Evolutionary conservation across 92 coral and sea anemone genomes (phyloP).

Genomic region (Siderastrea siderea): DNA sequence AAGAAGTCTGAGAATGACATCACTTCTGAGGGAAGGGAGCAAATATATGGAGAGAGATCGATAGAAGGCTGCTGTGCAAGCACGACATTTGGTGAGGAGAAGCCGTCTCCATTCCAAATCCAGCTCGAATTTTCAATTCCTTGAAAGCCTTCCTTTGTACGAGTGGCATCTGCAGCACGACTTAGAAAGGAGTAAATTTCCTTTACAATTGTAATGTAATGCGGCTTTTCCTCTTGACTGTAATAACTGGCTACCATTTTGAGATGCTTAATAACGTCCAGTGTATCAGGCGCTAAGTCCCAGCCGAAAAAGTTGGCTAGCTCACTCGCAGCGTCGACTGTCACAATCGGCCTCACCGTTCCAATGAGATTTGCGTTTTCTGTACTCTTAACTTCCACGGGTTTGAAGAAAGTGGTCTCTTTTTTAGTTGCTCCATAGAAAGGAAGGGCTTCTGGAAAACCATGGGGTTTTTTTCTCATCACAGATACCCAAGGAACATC

Average conservation of each 20-base stretch:
- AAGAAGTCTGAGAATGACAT: constrained; percentile 12
- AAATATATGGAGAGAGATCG: constrained; percentile 18
- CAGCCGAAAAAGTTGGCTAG: constrained; percentile 67
- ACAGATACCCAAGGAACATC: constrained; percentile 67
- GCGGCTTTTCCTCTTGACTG: constrained; percentile 59
- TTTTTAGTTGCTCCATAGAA: constrained; percentile 3
- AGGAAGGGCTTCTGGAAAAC: constrained; percentile 45
- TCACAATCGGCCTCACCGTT: constrained; percentile 51
- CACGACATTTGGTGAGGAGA: no score
- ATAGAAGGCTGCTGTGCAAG: no score
- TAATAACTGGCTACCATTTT: constrained; percentile 48
- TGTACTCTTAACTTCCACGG: constrained; percentile 55
- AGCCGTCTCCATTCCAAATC: constrained; percentile 55
- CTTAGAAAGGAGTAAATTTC: constrained; percentile 64
- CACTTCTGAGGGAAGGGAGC: constrained; percentile 50
- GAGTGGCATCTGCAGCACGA: not conserved
- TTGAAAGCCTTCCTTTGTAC: constrained; percentile 32
- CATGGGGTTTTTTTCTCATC: constrained; percentile 33
- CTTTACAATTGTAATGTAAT: constrained; percentile 43
- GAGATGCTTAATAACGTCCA: constrained; percentile 63
- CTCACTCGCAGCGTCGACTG: not conserved
- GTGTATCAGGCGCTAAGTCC: constrained; percentile 43
- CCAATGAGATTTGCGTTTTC: constrained; percentile 62
- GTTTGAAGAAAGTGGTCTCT: constrained; percentile 39
- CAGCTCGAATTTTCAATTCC: constrained; percentile 34